Evolutionary conservation across 2,888 invertebrate species (phyloP), one percentile per base, ranked within the genome.

Genomic region (Bellardia bayeri): DNA sequence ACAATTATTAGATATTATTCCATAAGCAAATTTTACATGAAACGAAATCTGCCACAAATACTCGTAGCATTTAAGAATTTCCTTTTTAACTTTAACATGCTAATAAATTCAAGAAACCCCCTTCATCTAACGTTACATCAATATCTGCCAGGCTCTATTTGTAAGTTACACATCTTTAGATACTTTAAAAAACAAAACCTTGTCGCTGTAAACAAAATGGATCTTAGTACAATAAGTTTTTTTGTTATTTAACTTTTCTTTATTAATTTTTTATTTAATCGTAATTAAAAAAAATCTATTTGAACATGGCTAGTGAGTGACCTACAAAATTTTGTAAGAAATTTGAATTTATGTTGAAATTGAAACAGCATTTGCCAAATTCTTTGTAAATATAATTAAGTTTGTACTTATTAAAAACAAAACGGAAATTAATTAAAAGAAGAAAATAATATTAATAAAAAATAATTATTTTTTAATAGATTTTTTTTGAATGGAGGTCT

Each of bases 11-110:
- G 90, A 83, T 40, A 30, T n/a, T 14, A 9, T 33, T 72, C 78
- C 7, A 37, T 82, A 13, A 72, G 80, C 56, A 75, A 85, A 80
- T 78, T 85, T 83, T 82, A 82, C 64, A 82, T 89, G 79, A 84
- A 89, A 88, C 89, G 83, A 82, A 87, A 89, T 89, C 89, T 92
- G 90, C 92, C 91, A 89, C 87, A 88, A 90, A 90, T 90, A 91
- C 90, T 90, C 90, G 81, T 90, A 90, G 89, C 79, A 80, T 76
- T 84, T 88, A 89, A 88, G 86, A 86, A 30, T 82, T 66, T 99
- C 92, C 98, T 98, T 94, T 97, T 56, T 14, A n/a, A 8, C 13
- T 16, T 33, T 51, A 23, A 51, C 16, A 61, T 2, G 11, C 30
- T 58, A 68, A 7, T n/a, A 72, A 68, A 23, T 81, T 66, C 54